Percentiles rank a stretch among this genome's conserved stretches.
Conservation (phyloP, 1,140 invertebrate genomes). For the Mamestra configurata region DNA sequence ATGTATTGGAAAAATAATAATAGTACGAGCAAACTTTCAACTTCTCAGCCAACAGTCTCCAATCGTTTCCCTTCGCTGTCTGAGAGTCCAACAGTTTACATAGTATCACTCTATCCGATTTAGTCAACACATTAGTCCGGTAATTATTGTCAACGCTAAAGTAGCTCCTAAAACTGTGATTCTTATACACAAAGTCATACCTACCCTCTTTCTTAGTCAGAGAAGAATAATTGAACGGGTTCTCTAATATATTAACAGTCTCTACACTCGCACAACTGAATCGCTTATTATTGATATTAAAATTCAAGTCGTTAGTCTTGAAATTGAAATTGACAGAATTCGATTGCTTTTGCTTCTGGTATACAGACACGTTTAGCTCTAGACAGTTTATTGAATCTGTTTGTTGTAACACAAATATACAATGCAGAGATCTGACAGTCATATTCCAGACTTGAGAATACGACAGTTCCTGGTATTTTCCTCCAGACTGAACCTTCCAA, state of each 20-base stretch:
- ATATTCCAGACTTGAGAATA: constrained; percentile 96
- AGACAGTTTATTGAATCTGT: constrained; percentile 86
- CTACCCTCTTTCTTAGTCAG: constrained; percentile 80
- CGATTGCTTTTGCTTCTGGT: constrained; percentile 85
- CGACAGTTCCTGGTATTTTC: constrained; percentile 96
- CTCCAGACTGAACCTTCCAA: constrained; percentile 95
- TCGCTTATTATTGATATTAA: constrained; percentile 83
- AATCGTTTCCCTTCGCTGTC: constrained; percentile 96
- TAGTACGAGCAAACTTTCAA: constrained; percentile 97
- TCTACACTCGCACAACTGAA: constrained; percentile 82
- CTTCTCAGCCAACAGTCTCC: constrained; percentile 97
- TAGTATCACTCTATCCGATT: constrained; percentile 93
- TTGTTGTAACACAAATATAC: constrained; percentile 94
- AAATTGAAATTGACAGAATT: constrained; percentile 85
- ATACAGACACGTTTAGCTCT: constrained; percentile 82
- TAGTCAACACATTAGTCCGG: constrained; percentile 79
- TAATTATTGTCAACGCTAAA: constrained; percentile 83
- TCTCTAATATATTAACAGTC: constrained; percentile 83
- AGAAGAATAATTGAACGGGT: constrained; percentile 86
- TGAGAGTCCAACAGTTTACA: constrained; percentile 97
- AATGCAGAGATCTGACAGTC: constrained; percentile 93
- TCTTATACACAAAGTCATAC: constrained; percentile 81
- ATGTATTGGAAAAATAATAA: constrained; percentile 98
- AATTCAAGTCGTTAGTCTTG: constrained; percentile 85
- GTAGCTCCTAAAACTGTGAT: constrained; percentile 74